Evolutionary conservation across 2,113 vertebrate genomes (phyloP), one percentile per base, ranked within the genome.

Genomic region (Catharus minimus): DNA sequence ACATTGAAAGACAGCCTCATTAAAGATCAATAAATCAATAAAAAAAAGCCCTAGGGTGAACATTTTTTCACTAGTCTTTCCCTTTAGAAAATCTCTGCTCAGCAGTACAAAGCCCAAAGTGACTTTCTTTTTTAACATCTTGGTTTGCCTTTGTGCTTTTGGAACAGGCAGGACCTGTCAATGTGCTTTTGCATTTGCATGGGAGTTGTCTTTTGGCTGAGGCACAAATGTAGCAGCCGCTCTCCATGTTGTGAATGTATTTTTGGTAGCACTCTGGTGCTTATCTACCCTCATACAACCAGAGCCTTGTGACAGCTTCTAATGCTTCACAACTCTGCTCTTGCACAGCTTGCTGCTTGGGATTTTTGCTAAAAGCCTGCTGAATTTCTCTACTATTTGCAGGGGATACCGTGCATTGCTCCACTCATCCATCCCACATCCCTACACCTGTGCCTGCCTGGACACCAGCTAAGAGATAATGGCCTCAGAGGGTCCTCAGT

Each of bases 1-100:
- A 90, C 61, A 60, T 26, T 21, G 38, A 92, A 90, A 88, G 55
- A 38, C 7, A 2, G 28, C 32, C 58, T 66, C 55, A 72, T 60
- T 93, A 78, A 89, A 88, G 69, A 90, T 47, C 65, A 84, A 67
- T 81, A 83, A 88, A 94, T 94, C 68, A 73, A 85, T 58, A 22
- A 82, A 72, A 56, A 74, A 56, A 9, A 4, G 0, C 13, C 44
- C 20, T 32, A 53, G 26, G n/a, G 16, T 55, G 36, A 69, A 50
- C 33, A 33, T 33, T 77, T 89, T 82, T 76, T 47, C 78, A 69
- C 58, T 65, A 9, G 28, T 9, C 49, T 76, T 91, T 79, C 72
- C 32, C 23, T 65, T 82, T 47, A 82, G 50, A 77, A 89, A 85
- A 82, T 56, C 68, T 60, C 62, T 49, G 15, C 55, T 87, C 30